A percentile compares a stretch with the other conserved stretches of the same genome.
Evolutionary conservation across 2,113 vertebrate species (phyloP).

Genomic region (Chiloscyllium plagiosum): DNA sequence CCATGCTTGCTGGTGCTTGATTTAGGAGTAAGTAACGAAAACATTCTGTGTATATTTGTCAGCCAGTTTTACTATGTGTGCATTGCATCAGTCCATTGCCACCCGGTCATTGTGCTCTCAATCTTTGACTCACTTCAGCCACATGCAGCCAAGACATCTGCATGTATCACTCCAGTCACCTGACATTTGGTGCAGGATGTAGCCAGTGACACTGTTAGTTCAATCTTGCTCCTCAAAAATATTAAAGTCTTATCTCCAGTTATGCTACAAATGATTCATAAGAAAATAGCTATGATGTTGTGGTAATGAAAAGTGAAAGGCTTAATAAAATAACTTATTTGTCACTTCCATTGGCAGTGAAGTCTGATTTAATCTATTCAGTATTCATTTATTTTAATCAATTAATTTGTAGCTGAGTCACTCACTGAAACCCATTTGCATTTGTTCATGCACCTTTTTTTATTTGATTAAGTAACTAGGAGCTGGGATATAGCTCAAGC

Average conservation of each 20-base stretch:
- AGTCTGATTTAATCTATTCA: neutral
- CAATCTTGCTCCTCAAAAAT: neutral
- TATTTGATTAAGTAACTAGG: neutral
- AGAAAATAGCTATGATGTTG: neutral
- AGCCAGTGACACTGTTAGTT: neutral
- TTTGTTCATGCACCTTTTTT: neutral
- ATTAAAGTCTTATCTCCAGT: neutral
- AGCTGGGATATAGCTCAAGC: neutral
- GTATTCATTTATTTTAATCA: neutral
- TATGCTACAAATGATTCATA: neutral
- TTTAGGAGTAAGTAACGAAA: neutral
- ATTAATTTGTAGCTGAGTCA: neutral
- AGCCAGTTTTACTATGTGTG: neutral
- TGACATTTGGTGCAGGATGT: neutral
- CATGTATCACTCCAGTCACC: neutral
- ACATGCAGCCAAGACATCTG: neutral
- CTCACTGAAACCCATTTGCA: neutral
- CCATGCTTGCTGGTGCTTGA: neutral
- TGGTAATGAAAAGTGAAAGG: neutral
- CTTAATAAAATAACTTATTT: neutral
- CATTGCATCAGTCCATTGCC: neutral
- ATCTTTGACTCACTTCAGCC: neutral
- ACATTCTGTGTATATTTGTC: neutral
- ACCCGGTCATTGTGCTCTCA: neutral
- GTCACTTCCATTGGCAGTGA: neutral